A percentile compares a stretch with the other conserved stretches of the same genome.
Conservation (phyloP, 2,888 invertebrate species). For the Pantelozetes paolii region DNA sequence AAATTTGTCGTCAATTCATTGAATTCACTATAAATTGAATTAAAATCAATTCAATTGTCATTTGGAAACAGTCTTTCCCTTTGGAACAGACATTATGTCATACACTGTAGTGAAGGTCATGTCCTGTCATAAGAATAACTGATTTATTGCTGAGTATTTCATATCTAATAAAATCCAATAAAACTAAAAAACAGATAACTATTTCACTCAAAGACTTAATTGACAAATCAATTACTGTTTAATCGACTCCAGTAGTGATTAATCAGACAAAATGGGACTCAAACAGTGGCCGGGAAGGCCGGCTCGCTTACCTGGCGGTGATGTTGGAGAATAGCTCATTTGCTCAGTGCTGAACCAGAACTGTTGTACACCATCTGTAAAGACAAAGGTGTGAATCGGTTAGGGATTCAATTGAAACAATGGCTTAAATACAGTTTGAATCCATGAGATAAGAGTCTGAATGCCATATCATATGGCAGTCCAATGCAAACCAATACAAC, state of each 20-base stretch:
- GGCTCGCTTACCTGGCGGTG: constrained; percentile 20
- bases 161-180: too few species aligned
- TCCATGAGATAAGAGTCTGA: constrained; percentile 26
- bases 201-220: background rate
- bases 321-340: constrained; percentile 44
- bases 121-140: constrained; percentile 29
- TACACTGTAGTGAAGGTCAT: constrained; percentile 33
- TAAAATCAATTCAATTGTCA: background rate
- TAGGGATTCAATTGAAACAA: background rate
- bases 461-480: constrained; percentile 23
- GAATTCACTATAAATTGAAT: background rate
- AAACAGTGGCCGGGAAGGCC: background rate
- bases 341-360: constrained; percentile 42
- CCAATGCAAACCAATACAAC: background rate
- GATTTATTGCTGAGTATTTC: constrained; percentile 13
- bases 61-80: background rate
- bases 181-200: background rate
- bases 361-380: constrained; percentile 41
- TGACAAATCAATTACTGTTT: too few species aligned
- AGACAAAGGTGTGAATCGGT: constrained; percentile 3
- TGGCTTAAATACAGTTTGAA: background rate
- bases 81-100: background rate
- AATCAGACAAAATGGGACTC: constrained; percentile 20
- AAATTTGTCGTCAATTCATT: background rate
- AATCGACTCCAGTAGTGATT: background rate